These are phyloP conservation scores for Cotesia vestalis DNA, from an alignment of 1,140 invertebrate species.

Conservation along the genomic window DNA sequence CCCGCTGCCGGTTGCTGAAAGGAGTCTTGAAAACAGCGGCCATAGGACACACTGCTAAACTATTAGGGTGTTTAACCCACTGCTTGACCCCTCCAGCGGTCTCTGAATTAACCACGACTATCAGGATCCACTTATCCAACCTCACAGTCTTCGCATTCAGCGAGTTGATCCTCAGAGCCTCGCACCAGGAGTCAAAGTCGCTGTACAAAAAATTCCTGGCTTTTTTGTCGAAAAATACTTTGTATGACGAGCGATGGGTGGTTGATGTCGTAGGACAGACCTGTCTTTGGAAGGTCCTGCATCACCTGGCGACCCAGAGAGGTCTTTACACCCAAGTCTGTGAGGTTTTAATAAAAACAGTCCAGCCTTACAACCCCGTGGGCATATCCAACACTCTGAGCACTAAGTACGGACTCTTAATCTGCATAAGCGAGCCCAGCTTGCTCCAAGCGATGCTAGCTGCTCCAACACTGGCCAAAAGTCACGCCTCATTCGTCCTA, in stretches of 20 bases:
- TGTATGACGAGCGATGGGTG: conserved; percentile 75
- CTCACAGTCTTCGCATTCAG: conserved; percentile 75
- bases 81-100: conserved; percentile 68
- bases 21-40: conserved; percentile 78
- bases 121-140: conserved; percentile 75
- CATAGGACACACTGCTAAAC: conserved; percentile 74
- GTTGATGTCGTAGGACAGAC: conserved; percentile 72
- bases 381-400: conserved; percentile 46
- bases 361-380: conserved; percentile 50
- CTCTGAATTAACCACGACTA: conserved; percentile 69
- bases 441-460: conserved; percentile 62
- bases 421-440: conserved; percentile 63
- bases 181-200: conserved; percentile 50
- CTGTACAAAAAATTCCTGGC: conserved; percentile 70
- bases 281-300: conserved; percentile 71
- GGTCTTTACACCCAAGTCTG: conserved; percentile 70
- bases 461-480: conserved; percentile 58
- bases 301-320: conserved; percentile 69
- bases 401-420: conserved; percentile 61
- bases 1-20: conserved; percentile 75
- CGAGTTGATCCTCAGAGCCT: conserved; percentile 68
- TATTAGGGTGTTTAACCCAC: conserved; percentile 72
- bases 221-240: conserved; percentile 74
- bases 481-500: conserved; percentile 59
- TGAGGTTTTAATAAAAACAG: conserved; percentile 62